Evolutionary conservation across 2,888 invertebrate genomes (phyloP).

Genomic region (Aromia moschata): DNA sequence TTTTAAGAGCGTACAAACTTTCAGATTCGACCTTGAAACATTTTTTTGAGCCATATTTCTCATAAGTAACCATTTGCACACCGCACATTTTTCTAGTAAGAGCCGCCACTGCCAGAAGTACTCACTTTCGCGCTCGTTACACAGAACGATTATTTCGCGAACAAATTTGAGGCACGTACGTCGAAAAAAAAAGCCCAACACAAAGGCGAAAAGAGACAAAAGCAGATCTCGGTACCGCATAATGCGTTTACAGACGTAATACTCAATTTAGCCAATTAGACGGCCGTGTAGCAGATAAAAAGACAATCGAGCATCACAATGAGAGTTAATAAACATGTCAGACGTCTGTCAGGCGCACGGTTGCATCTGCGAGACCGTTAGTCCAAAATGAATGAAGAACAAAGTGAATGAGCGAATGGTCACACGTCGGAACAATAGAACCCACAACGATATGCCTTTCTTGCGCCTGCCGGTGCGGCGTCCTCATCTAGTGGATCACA

Average conservation of each 20-base stretch:
- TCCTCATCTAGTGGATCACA: slow-evolving; percentile 1
- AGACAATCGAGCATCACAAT: slow-evolving; percentile 43
- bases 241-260: no score
- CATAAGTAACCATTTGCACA: no score
- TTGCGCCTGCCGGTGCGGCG: not conserved
- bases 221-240: not conserved
- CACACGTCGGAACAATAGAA: slow-evolving; percentile 47
- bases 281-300: slow-evolving; percentile 34
- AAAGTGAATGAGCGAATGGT: slow-evolving; percentile 47
- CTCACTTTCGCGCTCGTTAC: no score
- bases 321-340: slow-evolving; percentile 44
- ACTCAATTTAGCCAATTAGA: slow-evolving; percentile 33
- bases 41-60: no score
- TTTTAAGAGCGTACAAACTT: no score
- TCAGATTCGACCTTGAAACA: no score
- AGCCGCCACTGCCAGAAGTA: no score
- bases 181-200: not conserved
- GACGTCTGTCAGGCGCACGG: slow-evolving; percentile 41
- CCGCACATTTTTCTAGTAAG: no score
- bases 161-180: no score
- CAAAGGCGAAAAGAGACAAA: not conserved
- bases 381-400: slow-evolving; percentile 47
- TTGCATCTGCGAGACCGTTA: slow-evolving; percentile 41
- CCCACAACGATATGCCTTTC: slow-evolving; percentile 18
- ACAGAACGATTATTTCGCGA: no score